Percentiles rank a stretch among this genome's conserved stretches.
Evolutionary conservation across 2,113 vertebrate species (phyloP).

Genomic region (Pimephales promelas): DNA sequence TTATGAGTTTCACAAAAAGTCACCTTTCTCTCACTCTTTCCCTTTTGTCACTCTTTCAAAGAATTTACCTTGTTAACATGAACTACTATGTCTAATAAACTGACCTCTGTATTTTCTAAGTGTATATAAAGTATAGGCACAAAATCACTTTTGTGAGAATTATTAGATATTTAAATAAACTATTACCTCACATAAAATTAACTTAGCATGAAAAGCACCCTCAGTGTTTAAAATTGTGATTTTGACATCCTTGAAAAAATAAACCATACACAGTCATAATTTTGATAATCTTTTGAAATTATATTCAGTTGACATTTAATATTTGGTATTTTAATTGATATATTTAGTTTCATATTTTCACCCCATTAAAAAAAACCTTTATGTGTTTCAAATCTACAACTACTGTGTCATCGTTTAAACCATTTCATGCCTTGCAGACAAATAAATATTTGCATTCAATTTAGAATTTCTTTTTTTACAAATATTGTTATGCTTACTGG

Average conservation of each 20-base stretch:
- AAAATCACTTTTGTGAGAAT: neutral
- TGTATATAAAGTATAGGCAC: neutral
- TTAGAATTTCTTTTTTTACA: neutral
- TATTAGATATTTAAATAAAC: neutral
- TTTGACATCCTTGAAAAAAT: neutral
- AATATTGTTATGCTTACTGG: neutral
- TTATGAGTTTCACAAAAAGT: constrained; percentile 62
- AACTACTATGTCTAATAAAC: too few species aligned
- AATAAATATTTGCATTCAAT: neutral
- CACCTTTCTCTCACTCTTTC: constrained; percentile 52
- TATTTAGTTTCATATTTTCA: neutral
- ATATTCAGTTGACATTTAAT: neutral
- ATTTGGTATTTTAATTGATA: neutral
- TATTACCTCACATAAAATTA: neutral
- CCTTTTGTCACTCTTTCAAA: constrained; percentile 36
- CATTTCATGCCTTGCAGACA: neutral
- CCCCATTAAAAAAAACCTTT: neutral
- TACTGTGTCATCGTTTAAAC: neutral
- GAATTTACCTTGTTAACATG: too few species aligned
- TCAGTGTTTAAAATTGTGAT: too few species aligned
- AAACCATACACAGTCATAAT: neutral
- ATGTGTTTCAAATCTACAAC: neutral
- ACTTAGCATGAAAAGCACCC: neutral
- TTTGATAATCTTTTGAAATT: neutral
- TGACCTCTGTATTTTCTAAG: neutral